Percentiles rank a stretch among this genome's conserved stretches.
Conservation (phyloP, 2,797 vertebrate species). For the Gouania willdenowi region DNA sequence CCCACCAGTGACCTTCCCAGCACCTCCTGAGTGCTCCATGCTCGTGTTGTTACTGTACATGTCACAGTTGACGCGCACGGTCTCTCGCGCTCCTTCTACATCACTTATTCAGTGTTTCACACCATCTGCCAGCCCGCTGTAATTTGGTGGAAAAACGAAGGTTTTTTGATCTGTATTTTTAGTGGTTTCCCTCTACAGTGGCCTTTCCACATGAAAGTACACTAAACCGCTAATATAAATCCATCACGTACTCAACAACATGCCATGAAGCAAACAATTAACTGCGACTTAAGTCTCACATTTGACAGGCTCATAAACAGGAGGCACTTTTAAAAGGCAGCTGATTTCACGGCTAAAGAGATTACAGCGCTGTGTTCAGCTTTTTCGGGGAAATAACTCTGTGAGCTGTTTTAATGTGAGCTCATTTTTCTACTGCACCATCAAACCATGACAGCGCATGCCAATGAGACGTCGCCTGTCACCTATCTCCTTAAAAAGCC, state of each 20-base stretch:
- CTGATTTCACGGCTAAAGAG: conserved; percentile 70
- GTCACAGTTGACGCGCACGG: conserved; percentile 48
- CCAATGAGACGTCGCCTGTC: conserved; percentile 32
- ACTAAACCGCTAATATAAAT: conserved; percentile 66
- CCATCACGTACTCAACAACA: conserved; percentile 50
- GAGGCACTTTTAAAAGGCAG: conserved; percentile 59
- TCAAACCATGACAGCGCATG: conserved; percentile 49
- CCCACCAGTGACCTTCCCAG: not conserved
- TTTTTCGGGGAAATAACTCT: conserved; percentile 34
- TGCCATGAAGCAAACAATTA: conserved; percentile 67
- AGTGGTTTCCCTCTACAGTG: conserved; percentile 42
- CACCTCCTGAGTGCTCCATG: conserved; percentile 15
- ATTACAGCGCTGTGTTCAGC: conserved; percentile 61
- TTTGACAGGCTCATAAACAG: conserved; percentile 65
- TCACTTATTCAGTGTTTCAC: conserved; percentile 56
- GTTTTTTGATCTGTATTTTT: conserved; percentile 59
- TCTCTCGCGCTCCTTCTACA: conserved; percentile 38
- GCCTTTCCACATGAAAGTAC: conserved; percentile 54
- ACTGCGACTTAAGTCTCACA: conserved; percentile 50
- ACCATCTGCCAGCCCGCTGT: conserved; percentile 54
- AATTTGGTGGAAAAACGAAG: conserved; percentile 43
- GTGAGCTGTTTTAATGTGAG: conserved; percentile 38
- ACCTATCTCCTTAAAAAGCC: conserved; percentile 49
- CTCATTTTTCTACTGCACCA: conserved; percentile 43
- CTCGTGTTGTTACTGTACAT: conserved; percentile 21